Base-by-base conservation (phyloP, 2,888 invertebrate genomes). In the Dendrolimus pini region DNA sequence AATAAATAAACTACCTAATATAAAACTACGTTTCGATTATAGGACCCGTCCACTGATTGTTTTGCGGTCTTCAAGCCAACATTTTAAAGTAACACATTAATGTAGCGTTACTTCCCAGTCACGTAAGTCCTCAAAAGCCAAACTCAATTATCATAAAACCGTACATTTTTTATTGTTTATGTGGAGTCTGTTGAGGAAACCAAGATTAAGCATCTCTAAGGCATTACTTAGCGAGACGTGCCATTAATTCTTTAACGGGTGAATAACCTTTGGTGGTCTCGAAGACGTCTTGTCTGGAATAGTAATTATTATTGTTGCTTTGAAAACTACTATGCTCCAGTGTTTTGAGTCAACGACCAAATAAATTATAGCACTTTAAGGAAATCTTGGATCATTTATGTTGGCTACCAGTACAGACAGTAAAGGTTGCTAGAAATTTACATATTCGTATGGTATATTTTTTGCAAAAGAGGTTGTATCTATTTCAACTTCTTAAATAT, bases 221-320 rank as follows among this genome's bases (percentile, higher is more conserved):
- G 78, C 76, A 77, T 77, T 79, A 47, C 47, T 47, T 47, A 79
- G 73, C 70, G 72, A 78, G 76, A 74, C 77, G 67, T 66, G 75
- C 82, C 80, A 85, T 87, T 86, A 84, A 82, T 84, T 85, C 81
- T 75, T 76, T 72, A 74, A 78, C 71, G 76, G 88, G 86, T 88
- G 83, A 88, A 86, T 72, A 78, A 82, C 85, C 89, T 80, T 74
- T 69, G 70, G 66, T 67, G 71, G 71, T 72, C 71, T 77, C 71
- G 74, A 71, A 78, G 77, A 72, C 74, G 74, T 74, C 79, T 77
- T 75, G 86, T 81, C 82, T 83, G 79, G 87, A 84, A 89, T 89
- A 85, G 79, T 79, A 89, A 88, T 86, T 80, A 77, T 79, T 83
- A 74, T 78, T 75, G 73, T 74, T 73, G 72, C 73, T 72, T 73